Evolutionary conservation across 2,113 vertebrate genomes (phyloP).

Genomic region (Aegithalos caudatus): DNA sequence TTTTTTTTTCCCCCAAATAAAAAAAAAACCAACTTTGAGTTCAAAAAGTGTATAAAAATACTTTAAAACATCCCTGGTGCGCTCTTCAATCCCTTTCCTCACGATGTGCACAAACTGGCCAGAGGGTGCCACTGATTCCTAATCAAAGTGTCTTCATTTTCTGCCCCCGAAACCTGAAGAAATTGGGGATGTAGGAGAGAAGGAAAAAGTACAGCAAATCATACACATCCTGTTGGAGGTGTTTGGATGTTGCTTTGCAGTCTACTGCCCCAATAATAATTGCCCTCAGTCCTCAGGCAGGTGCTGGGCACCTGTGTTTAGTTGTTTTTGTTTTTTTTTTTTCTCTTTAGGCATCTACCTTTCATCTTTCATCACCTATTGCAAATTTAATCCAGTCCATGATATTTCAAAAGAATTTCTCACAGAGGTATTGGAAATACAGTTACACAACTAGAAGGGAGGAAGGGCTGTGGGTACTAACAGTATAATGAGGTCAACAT

Average conservation of each 20-base stretch:
- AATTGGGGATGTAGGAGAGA: background rate
- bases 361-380: background rate
- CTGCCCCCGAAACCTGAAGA: background rate
- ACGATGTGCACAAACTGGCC: background rate
- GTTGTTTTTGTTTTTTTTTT: background rate
- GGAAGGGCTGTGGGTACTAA: background rate
- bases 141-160: background rate
- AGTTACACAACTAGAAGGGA: background rate
- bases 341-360: background rate
- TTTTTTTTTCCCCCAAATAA: background rate
- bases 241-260: background rate
- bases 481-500: background rate
- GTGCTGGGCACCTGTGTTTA: background rate
- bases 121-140: background rate
- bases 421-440: background rate
- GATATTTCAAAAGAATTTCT: background rate
- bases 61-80: background rate
- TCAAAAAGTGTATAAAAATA: background rate
- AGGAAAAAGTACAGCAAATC: background rate
- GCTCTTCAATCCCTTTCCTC: background rate
- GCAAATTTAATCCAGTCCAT: background rate
- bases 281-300: background rate
- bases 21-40: background rate
- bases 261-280: background rate
- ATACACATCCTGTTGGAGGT: background rate